These are phyloP conservation scores for Sminthurides aquaticus DNA, from an alignment of 2,888 invertebrate genomes.

Conservation along the genomic window DNA sequence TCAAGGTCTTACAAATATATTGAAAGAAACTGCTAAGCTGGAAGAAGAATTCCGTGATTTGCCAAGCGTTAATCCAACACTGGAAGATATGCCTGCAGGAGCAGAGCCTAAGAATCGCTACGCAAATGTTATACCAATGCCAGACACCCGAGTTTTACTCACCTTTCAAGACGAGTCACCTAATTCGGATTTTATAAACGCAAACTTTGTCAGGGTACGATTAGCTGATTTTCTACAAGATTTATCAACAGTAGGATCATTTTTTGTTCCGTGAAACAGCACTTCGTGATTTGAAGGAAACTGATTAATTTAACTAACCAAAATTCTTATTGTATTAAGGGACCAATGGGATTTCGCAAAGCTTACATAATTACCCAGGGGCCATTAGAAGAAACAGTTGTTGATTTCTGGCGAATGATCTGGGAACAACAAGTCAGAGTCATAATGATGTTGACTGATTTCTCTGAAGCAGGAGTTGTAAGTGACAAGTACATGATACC, in stretches of 20 bases:
- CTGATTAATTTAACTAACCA: too few relatives aligned
- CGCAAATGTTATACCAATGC: slow-evolving; percentile 89
- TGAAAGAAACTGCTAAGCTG: slow-evolving; percentile 52
- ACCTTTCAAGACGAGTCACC: slow-evolving; percentile 64
- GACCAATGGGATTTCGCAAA: slow-evolving; percentile 71
- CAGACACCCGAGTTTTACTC: slow-evolving; percentile 78
- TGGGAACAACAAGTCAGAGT: slow-evolving; percentile 89
- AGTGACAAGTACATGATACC: slow-evolving; percentile 45
- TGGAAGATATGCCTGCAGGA: slow-evolving; percentile 76
- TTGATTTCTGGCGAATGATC: slow-evolving; percentile 91
- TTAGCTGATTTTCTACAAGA: too few relatives aligned
- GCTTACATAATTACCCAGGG: slow-evolving; percentile 90
- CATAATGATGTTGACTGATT: slow-evolving; percentile 81
- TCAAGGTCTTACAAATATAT: slow-evolving; percentile 62
- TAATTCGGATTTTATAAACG: slow-evolving; percentile 84
- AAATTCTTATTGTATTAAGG: too few relatives aligned
- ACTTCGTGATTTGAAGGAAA: too few relatives aligned
- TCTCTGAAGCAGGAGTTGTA: slow-evolving; percentile 79
- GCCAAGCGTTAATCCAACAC: slow-evolving; percentile 65
- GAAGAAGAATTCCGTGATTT: slow-evolving; percentile 74
- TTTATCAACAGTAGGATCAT: too few relatives aligned
- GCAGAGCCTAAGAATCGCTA: slow-evolving; percentile 87
- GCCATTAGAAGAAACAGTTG: slow-evolving; percentile 71
- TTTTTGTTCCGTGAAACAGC: too few relatives aligned
- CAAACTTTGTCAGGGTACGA: slow-evolving; percentile 81